These are phyloP conservation scores for Amazonetta brasiliensis DNA, from an alignment of 2,797 vertebrate species.

Conservation along the genomic window DNA sequence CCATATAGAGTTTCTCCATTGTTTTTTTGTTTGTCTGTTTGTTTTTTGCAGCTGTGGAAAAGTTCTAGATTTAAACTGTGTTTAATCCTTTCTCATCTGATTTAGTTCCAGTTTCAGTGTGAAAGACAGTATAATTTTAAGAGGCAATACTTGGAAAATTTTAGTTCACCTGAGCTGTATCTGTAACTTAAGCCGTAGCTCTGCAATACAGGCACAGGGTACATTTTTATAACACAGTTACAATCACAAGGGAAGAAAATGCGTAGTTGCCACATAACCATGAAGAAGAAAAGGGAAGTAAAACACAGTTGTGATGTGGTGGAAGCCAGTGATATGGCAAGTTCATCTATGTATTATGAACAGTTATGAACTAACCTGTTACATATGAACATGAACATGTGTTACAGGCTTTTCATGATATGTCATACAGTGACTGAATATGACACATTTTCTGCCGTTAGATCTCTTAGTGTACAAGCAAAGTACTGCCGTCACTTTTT, in stretches of 20 bases:
- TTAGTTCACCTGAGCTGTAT: not conserved
- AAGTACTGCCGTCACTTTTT: not conserved
- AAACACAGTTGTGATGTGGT: not conserved
- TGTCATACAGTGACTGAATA: not conserved
- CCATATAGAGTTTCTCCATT: not conserved
- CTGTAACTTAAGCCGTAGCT: not conserved
- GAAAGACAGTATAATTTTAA: not conserved
- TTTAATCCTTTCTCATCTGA: not conserved
- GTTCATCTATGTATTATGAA: not conserved
- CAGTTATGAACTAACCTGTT: not conserved
- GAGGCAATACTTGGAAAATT: not conserved
- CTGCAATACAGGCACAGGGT: not conserved
- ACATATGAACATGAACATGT: not conserved
- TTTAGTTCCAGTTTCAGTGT: not conserved
- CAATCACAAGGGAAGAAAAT: not conserved
- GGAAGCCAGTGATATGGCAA: not conserved
- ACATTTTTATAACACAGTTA: not conserved
- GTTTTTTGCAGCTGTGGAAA: not conserved
- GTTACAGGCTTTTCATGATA: not conserved
- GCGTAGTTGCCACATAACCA: not conserved
- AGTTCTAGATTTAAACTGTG: not conserved
- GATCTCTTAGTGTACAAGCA: not conserved
- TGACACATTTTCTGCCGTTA: not conserved
- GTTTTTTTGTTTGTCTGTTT: not conserved
- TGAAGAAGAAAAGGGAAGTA: not conserved